Base-by-base conservation (phyloP, 2,113 vertebrate species). In the Abramis brama region DNA sequence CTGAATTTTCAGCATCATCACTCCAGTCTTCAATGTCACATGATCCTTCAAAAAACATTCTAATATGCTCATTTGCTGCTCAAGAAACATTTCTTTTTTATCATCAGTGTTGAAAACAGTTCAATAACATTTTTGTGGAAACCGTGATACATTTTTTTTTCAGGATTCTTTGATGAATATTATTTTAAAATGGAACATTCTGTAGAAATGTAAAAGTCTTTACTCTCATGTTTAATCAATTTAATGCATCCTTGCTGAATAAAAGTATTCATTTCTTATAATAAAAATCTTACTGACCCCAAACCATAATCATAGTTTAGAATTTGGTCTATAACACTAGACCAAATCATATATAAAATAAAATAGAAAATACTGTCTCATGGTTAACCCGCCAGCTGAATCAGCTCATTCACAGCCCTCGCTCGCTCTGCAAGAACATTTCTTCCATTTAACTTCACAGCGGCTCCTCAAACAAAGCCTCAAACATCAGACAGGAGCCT, bases 401-500 rank as follows among this genome's bases (percentile, higher is more conserved):
- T 39, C 68, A 23, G 68, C 33, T 71, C 68, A 71, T 71, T 71
- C 36, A 43, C 33, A 43, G 33, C 33, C 19, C 68, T 71, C 19
- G 10, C 33, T 23, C 19, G 11, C 6, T 15, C 39, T 47, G 71
- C 43, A 74, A 25, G 39, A 74, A 75, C 43, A 50, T 75, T 74
- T 74, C 43, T 25, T 75, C 68, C 43, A 75, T 75, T 75, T 75
- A 75, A 75, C 71, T 17, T 75, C 71, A 75, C 39, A 50, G 43
- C 23, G 11, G 43, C 23, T 75, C 71, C 12, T 75, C 71, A 47
- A 8, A 25, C 71, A 74, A 74, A 74, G 43, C 71, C 39, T 47
- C 43, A 75, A 75, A 47, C 23, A 50, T 75, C 71, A 75, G 43
- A 50, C n/a, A 75, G 71, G n/a, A 74, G 71, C 23, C 43, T 74